These are phyloP conservation scores for Bombus consobrinus DNA, from an alignment of 1,140 invertebrate species.

Conservation along the genomic window DNA sequence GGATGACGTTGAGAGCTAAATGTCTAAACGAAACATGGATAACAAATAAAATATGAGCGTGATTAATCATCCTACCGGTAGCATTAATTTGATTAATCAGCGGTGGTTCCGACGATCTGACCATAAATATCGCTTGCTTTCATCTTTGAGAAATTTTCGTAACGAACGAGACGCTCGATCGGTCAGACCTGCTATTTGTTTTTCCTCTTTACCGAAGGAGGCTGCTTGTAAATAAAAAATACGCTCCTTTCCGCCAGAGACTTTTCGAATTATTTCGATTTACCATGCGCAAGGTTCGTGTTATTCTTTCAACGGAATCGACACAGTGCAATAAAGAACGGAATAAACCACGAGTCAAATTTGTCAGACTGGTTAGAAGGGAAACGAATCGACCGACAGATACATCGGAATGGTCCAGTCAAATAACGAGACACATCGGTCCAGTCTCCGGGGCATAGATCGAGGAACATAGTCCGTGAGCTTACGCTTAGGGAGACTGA, in stretches of 20 bases:
- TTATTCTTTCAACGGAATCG: neutral
- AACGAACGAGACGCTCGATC: neutral
- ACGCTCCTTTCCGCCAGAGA: neutral
- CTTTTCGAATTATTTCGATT: neutral
- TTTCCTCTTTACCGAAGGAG: neutral
- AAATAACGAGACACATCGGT: neutral
- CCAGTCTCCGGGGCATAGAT: neutral
- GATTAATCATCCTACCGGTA: too few relatives aligned
- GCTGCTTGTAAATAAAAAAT: neutral
- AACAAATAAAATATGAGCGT: neutral
- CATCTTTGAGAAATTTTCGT: neutral
- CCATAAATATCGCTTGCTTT: neutral
- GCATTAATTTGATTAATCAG: neutral
- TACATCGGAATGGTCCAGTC: neutral
- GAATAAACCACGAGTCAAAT: neutral
- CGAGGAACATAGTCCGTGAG: neutral
- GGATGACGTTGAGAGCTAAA: conserved; percentile 3
- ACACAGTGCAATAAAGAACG: neutral
- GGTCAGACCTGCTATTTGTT: neutral
- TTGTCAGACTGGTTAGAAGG: neutral
- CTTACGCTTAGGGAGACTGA: neutral
- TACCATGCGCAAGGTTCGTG: neutral
- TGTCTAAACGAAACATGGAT: conserved; percentile 14
- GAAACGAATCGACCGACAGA: neutral
- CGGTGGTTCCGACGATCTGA: too few relatives aligned